These are phyloP conservation scores for Murina feae DNA, from an alignment of 2,113 vertebrate species.

Conservation along the genomic window DNA sequence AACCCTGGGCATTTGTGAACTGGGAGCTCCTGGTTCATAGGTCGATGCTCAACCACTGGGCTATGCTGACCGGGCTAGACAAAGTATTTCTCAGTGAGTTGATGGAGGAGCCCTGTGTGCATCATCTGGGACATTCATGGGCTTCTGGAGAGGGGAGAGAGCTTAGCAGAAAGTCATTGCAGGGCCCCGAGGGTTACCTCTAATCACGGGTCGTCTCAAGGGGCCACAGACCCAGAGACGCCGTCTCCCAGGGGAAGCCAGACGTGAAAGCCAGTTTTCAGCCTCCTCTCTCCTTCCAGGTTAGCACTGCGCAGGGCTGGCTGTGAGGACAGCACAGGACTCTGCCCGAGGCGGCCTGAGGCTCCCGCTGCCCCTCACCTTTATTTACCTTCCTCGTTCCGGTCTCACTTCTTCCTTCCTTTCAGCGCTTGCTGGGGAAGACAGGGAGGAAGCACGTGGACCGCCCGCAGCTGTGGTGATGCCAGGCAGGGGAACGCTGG, in stretches of 20 bases:
- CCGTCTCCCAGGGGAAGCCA: constrained; percentile 62
- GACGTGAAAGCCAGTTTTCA: constrained; percentile 73
- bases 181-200: constrained; percentile 18
- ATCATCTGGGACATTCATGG: constrained; percentile 50
- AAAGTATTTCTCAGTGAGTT: too few species aligned
- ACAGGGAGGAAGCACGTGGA: not conserved
- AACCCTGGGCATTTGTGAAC: too few species aligned
- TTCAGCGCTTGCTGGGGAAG: not conserved
- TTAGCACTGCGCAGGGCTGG: constrained; percentile 38
- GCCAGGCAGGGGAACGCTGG: not conserved
- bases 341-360: not conserved
- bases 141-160: constrained; percentile 55
- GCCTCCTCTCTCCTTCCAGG: not conserved
- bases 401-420: not conserved
- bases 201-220: constrained; percentile 63
- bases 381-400: not conserved
- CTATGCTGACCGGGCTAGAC: too few species aligned
- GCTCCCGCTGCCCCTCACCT: not conserved
- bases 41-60: too few species aligned
- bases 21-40: too few species aligned
- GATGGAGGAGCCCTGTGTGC: not conserved
- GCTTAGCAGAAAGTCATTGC: constrained; percentile 73
- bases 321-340: constrained; percentile 43
- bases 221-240: constrained; percentile 68
- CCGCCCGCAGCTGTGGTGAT: not conserved